Evolutionary conservation across 2,888 invertebrate species (phyloP), one percentile per base, ranked within the genome.

Genomic region (Dascillus cervinus): DNA sequence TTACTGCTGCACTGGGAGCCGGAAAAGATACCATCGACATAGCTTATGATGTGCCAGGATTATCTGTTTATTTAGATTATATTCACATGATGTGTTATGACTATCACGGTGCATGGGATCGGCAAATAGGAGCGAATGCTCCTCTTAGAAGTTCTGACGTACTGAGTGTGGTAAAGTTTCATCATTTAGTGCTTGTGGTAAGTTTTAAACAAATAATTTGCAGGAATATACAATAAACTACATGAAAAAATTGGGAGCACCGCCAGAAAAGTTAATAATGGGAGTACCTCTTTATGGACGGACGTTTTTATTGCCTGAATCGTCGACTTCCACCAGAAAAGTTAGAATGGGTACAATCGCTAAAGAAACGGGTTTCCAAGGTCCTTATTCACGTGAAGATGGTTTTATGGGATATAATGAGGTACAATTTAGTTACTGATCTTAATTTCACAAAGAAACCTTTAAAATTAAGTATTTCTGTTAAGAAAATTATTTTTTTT

Each of bases 341-440:
- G 72, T 34, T 50, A 68, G 49, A 42, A 66, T 82, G 11, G 78
- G 77, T 0, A 56, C 72, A 1, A 40, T 65, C 0, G 73, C 76
- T 0, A 64, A 72, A 36, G 68, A 67, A 10, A 62, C 62, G 3
- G 86, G 86, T 0, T 86, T 86, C 54, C 73, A 75, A 44, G 91
- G 90, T 1, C 83, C 84, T 0, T 83, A 69, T 43, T 89, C 84
- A 1, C 71, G 73, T 10, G 85, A 89, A 59, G 74, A 77, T 45
- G 90, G 90, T 0, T 88, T 88, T 47, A 75, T 90, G 66, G 91
- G 90, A 2, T 91, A 86, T 56, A 89, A 90, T 58, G 91, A 91
- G 73, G 83, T 83, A 55, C 55, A 45, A 11, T 6, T 12, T 22
- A 62, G 13, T 28, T 15, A 17, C 5, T 17, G 17, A 6, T 4